phyloP scores from a whole-genome alignment of 2,797 vertebrate species.

The Cuniculus paca region DNA sequence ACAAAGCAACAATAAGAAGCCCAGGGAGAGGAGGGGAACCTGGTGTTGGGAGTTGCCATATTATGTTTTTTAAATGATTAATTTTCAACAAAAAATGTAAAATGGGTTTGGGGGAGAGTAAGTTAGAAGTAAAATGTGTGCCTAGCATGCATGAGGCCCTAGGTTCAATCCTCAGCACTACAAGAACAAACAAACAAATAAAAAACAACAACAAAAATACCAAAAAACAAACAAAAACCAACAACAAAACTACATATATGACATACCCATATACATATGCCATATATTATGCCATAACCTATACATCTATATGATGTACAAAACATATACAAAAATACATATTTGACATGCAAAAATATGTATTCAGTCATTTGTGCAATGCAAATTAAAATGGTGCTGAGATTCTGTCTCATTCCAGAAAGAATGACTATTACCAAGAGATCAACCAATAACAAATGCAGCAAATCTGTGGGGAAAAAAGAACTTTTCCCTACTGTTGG shows the following conservation, averaged over 20 bases:
- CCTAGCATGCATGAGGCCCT: background rate
- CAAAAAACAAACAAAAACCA: background rate
- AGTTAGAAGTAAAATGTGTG: background rate
- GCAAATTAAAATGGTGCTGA: background rate
- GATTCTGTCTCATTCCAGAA: background rate
- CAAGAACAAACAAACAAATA: background rate
- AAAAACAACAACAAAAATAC: background rate
- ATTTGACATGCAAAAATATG: background rate
- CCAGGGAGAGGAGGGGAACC: background rate
- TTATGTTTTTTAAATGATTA: conserved; percentile 1
- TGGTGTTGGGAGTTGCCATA: background rate
- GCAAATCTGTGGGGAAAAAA: background rate
- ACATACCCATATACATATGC: background rate
- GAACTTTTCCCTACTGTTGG: background rate
- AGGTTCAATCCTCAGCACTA: background rate
- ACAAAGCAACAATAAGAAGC: background rate
- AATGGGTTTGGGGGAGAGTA: background rate
- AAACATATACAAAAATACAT: background rate
- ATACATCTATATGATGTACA: background rate
- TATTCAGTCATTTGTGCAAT: background rate
- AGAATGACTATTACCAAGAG: background rate
- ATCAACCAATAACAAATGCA: background rate
- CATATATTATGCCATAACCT: background rate
- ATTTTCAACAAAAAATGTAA: conserved; percentile 5
- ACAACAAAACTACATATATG: background rate